phyloP scores from a whole-genome alignment of 2,113 vertebrate genomes.

The Peromyscus leucopus region DNA sequence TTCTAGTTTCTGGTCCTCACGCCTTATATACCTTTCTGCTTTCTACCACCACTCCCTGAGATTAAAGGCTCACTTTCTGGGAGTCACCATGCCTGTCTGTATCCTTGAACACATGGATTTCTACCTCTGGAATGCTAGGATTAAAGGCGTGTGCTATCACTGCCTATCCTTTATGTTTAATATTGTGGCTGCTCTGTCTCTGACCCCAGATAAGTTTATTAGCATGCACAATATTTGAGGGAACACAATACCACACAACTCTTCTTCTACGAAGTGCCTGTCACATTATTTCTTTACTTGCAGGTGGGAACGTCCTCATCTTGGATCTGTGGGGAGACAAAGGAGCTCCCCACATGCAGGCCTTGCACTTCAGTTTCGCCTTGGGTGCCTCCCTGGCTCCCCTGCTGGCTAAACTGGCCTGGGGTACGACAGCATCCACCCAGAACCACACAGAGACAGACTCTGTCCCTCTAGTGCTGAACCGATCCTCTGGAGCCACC shows the following conservation, averaged over 20 bases:
- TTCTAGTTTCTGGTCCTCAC: no score
- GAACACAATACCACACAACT: slow-evolving; percentile 32
- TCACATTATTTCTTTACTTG: slow-evolving; percentile 58
- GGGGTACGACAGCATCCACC: slow-evolving; percentile 76
- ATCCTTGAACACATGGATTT: no score
- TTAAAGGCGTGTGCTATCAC: no score
- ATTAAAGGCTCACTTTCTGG: no score
- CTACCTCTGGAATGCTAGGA: no score
- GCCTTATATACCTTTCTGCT: no score
- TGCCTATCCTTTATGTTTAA: no score
- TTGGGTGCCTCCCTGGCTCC: slow-evolving; percentile 93
- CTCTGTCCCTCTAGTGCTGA: neutral
- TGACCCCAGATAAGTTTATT: no score
- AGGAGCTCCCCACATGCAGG: slow-evolving; percentile 95
- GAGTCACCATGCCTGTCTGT: no score
- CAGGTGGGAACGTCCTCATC: slow-evolving; percentile 95
- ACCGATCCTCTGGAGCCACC: neutral
- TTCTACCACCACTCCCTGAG: no score
- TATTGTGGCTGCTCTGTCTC: no score
- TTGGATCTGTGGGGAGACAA: slow-evolving; percentile 92
- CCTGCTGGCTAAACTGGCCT: slow-evolving; percentile 92
- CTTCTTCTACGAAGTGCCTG: neutral
- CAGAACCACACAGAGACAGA: slow-evolving; percentile 18
- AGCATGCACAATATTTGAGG: no score
- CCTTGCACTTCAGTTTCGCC: slow-evolving; percentile 97